phyloP scores from a whole-genome alignment of 1,140 invertebrate species.

The Plectrocnemia conspersa region DNA sequence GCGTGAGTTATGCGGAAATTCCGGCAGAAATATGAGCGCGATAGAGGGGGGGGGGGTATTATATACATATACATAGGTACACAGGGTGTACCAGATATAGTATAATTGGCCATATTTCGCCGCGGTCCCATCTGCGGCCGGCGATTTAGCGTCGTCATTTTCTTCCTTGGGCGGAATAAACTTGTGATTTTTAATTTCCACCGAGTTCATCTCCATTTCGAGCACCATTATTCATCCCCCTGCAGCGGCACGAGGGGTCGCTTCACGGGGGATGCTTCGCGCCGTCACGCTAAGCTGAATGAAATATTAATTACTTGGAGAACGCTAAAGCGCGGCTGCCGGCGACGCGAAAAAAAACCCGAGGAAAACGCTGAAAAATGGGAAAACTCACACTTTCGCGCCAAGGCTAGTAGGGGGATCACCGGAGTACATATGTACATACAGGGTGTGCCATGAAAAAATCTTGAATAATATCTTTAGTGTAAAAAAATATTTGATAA shows the following conservation, averaged over 20 bases:
- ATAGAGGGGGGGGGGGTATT: too few relatives aligned
- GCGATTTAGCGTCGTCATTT: slow-evolving; percentile 22
- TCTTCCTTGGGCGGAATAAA: slow-evolving; percentile 22
- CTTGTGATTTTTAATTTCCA: slow-evolving; percentile 29
- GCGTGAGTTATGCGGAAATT: too few relatives aligned
- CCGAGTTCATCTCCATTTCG: slow-evolving; percentile 33
- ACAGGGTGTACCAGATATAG: too few relatives aligned
- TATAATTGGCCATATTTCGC: slow-evolving; percentile 18
- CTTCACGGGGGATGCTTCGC: slow-evolving; percentile 12
- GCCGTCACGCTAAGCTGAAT: slow-evolving; percentile 28
- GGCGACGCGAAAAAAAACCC: slow-evolving; percentile 21
- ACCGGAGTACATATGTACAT: too few relatives aligned
- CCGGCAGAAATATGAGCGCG: too few relatives aligned
- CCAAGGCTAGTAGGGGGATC: too few relatives aligned
- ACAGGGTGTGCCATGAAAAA: too few relatives aligned
- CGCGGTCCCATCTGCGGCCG: too few relatives aligned
- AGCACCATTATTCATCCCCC: slow-evolving; percentile 30
- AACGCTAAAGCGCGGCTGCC: slow-evolving; percentile 25
- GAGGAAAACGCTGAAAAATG: slow-evolving; percentile 22
- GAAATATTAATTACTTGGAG: slow-evolving; percentile 35
- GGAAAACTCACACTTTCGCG: slow-evolving; percentile 17
- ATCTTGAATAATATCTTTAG: too few relatives aligned
- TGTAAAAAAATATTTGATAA: too few relatives aligned
- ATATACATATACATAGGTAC: too few relatives aligned
- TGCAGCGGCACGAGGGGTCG: neutral